These are phyloP conservation scores for Peromyscus polionotus DNA, from an alignment of 2,113 vertebrate genomes.

Conservation along the genomic window DNA sequence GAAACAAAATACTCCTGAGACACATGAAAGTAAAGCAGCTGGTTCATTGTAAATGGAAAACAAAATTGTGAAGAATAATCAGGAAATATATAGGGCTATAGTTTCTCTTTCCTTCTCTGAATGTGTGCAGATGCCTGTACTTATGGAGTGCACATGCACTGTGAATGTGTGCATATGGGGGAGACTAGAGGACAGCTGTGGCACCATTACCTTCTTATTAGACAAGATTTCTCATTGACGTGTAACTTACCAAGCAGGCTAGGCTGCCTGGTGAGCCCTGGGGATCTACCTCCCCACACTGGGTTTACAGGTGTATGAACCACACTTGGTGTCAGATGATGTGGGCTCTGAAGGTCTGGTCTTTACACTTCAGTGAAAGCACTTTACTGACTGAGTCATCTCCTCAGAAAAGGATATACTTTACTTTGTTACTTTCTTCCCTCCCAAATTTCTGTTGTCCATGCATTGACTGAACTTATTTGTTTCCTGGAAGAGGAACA, in stretches of 20 bases:
- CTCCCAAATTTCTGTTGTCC: neutral
- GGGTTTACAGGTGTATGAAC: neutral
- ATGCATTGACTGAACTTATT: fast-evolving
- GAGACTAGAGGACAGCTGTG: neutral
- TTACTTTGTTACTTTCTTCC: neutral
- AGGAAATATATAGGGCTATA: neutral
- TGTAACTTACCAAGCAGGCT: neutral
- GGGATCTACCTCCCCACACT: neutral
- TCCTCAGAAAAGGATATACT: fast-evolving
- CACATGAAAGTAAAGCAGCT: neutral
- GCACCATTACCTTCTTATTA: neutral
- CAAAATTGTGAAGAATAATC: neutral
- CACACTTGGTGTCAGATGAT: neutral
- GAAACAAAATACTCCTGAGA: neutral
- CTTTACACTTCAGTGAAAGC: neutral
- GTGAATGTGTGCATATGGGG: too few species aligned
- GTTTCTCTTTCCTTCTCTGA: neutral
- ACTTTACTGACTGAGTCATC: neutral
- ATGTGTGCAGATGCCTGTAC: neutral
- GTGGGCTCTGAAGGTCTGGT: neutral
- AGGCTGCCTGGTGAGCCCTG: neutral
- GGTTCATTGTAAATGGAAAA: neutral
- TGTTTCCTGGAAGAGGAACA: neutral
- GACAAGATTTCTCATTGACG: neutral
- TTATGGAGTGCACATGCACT: neutral